Conservation (phyloP, 2,888 invertebrate genomes). For the Philopedon plagiatum region DNA sequence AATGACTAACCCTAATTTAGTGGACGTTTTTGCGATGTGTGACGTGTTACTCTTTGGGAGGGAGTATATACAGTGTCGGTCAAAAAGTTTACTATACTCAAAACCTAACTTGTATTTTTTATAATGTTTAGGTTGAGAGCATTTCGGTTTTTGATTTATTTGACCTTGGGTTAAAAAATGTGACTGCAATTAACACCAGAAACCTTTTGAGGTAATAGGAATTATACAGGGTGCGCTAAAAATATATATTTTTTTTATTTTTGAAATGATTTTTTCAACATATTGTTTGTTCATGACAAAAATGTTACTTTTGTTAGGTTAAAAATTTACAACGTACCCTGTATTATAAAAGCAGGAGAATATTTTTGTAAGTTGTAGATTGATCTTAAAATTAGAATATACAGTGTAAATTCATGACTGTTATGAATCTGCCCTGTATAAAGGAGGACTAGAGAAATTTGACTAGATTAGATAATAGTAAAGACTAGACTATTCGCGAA, state of each 20-base stretch:
- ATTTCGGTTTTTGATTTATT: background rate
- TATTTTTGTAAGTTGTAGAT: background rate
- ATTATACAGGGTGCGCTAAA: slow-evolving; percentile 9
- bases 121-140: background rate
- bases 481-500: slow-evolving; percentile 33
- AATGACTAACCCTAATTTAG: slow-evolving; percentile 67
- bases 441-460: slow-evolving; percentile 53
- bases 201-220: background rate
- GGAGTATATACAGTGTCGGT: slow-evolving; percentile 44
- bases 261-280: background rate
- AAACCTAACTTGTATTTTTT: background rate
- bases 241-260: background rate
- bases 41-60: slow-evolving; percentile 51
- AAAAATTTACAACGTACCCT: background rate
- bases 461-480: slow-evolving; percentile 55
- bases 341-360: background rate
- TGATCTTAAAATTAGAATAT: slow-evolving; percentile 5
- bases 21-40: slow-evolving; percentile 70
- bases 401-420: slow-evolving; percentile 49
- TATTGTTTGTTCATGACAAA: background rate
- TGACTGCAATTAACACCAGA: slow-evolving; percentile 25
- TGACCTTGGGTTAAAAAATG: slow-evolving; percentile 12
- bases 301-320: no score
- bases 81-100: slow-evolving; percentile 2
- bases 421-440: slow-evolving; percentile 17